Percentiles rank a stretch among this genome's conserved stretches.
Conservation (phyloP, 1,140 invertebrate genomes). For the Stenopsyche tienmushanensis region DNA sequence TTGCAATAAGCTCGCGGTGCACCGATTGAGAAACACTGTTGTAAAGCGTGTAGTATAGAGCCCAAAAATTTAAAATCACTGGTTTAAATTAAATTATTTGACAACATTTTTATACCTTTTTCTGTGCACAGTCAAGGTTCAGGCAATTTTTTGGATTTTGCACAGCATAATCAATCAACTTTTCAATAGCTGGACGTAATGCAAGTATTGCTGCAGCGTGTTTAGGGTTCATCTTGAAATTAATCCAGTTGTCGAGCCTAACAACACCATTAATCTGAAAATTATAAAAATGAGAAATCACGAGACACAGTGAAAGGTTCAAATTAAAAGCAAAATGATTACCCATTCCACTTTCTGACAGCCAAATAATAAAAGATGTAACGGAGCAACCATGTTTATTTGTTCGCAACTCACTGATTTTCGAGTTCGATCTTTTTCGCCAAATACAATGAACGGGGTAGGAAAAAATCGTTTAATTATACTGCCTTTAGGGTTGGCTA, state of each 20-base stretch:
- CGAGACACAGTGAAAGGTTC: neutral
- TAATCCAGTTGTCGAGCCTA: constrained; percentile 89
- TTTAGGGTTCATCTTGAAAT: constrained; percentile 78
- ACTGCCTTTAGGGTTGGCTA: constrained; percentile 95
- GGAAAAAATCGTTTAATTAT: constrained; percentile 83
- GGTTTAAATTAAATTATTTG: too few relatives aligned
- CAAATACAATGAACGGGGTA: constrained; percentile 96
- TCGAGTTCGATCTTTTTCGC: constrained; percentile 95
- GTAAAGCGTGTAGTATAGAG: too few relatives aligned
- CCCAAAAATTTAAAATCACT: too few relatives aligned
- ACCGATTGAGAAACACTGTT: too few relatives aligned
- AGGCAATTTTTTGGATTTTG: constrained; percentile 73
- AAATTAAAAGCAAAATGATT: constrained; percentile 32
- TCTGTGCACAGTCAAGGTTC: constrained; percentile 57
- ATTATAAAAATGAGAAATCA: neutral
- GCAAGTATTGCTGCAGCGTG: constrained; percentile 80
- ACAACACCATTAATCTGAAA: constrained; percentile 65
- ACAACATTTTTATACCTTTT: constrained; percentile 48
- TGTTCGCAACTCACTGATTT: constrained; percentile 94
- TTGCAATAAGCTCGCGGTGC: too few relatives aligned
- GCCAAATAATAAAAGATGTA: constrained; percentile 92
- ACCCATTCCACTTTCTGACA: constrained; percentile 78
- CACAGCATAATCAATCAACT: constrained; percentile 75
- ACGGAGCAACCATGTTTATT: constrained; percentile 93
- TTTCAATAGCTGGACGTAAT: constrained; percentile 84